Evolutionary conservation across 2,888 invertebrate species (phyloP).

Genomic region (Lithophane socia): DNA sequence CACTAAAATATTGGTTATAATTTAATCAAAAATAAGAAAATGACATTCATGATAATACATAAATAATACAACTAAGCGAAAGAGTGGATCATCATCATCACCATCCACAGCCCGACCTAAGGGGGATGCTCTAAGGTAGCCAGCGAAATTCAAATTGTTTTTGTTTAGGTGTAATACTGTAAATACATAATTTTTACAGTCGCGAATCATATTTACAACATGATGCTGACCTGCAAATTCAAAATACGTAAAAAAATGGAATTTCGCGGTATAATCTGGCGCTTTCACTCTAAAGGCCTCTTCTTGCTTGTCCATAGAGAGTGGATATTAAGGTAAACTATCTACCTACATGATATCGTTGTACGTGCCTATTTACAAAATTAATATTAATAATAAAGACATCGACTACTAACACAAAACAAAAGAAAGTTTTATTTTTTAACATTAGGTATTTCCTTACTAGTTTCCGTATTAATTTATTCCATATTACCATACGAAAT

Average conservation of each 20-base stretch:
- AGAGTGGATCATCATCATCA: not conserved
- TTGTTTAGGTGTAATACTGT: not conserved
- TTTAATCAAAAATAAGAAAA: not conserved
- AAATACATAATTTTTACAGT: not conserved
- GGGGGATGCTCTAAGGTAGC: too few species aligned
- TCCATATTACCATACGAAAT: conserved; percentile 24
- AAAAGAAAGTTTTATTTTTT: too few species aligned
- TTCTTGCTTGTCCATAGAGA: not conserved
- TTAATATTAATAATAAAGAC: not conserved
- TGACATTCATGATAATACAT: not conserved
- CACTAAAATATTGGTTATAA: not conserved
- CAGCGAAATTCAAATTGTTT: too few species aligned
- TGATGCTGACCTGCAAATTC: not conserved
- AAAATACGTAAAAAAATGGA: not conserved
- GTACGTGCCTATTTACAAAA: conserved; percentile 23
- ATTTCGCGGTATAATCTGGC: not conserved
- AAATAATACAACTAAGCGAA: conserved; percentile 3
- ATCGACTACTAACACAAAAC: conserved; percentile 7
- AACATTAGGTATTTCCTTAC: conserved; percentile 24
- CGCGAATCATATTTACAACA: not conserved
- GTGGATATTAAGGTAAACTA: not conserved
- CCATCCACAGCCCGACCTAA: too few species aligned
- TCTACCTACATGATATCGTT: not conserved
- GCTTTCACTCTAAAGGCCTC: not conserved
- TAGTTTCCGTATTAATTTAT: conserved; percentile 50